Base-by-base conservation (phyloP, 53 echinoderm and acorn worm genomes). In the Mesocentrotus franciscanus region DNA sequence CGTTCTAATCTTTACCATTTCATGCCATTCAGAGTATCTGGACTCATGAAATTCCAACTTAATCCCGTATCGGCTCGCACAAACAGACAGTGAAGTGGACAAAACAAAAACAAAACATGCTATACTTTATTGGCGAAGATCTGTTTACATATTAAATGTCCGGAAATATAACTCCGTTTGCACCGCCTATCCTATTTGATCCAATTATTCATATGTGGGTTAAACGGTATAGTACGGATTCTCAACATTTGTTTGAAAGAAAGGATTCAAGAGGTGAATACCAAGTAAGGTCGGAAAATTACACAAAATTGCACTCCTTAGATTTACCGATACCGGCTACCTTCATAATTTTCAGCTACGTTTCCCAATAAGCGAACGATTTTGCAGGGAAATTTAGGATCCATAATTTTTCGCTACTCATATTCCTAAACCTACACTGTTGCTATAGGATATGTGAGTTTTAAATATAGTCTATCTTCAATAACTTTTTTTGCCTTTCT, bases 91-190 rank as follows among this genome's bases (percentile, higher is more conserved):
- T 20, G 56, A 87, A 87, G 59, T 87, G 87, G 59, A n/a, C 59
- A 87, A 87, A 87, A 87, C 87, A 58, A n/a, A 26, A 87, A 87
- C 27, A 87, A 87, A 87, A 57, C n/a, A 87, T 57, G 20, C 58
- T 20, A n/a, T n/a, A 1, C 58, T 87, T 87, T 26, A 87, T 87
- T 87, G 87, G 87, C 17, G 56, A 87, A 9, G 87, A 87, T 87
- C 56, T 87, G 87, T 87, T 29, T n/a, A 87, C 58, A 58, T 26
- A 87, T 87, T 87, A 87, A 58, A 87, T 58, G 87, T 87, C 87
- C 87, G 87, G 87, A 87, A 87, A 87, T 87, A 87, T 29, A 58
- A 87, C 58, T 87, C 13, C 56, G 87, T 81, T 26, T 57, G 87
- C 57, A 87, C 87, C 87, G 87, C 87, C 87, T 87, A 33, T 57